Evolutionary conservation across 2,888 invertebrate genomes (phyloP).

Genomic region (Pterostichus madidus): DNA sequence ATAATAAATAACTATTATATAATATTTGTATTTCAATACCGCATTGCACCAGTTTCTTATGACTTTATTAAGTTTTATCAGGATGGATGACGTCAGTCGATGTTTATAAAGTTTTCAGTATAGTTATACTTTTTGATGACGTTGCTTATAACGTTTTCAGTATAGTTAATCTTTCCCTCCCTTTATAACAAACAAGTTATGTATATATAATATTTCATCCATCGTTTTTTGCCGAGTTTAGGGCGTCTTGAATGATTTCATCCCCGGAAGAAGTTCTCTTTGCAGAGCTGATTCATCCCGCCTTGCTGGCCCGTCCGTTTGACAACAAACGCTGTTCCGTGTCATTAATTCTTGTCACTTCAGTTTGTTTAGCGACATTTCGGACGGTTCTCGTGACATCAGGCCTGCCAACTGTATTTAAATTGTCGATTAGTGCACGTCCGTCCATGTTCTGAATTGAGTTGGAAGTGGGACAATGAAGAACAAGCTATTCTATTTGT

Average conservation of each 20-base stretch:
- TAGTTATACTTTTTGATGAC: too few species aligned
- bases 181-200: constrained; percentile 6
- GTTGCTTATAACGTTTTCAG: too few species aligned
- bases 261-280: constrained; percentile 22
- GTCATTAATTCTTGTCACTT: constrained; percentile 66
- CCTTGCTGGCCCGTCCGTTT: constrained; percentile 42
- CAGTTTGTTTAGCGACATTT: constrained; percentile 66
- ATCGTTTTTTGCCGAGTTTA: constrained; percentile 38
- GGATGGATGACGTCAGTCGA: too few species aligned
- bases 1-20: too few species aligned
- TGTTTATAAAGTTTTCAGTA: too few species aligned
- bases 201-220: constrained; percentile 1
- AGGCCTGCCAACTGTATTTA: constrained; percentile 66
- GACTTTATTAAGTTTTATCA: too few species aligned
- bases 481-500: constrained; percentile 52
- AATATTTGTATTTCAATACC: too few species aligned
- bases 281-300: constrained; percentile 11
- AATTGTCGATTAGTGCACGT: constrained; percentile 64
- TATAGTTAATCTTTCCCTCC: too few species aligned
- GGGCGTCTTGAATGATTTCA: constrained; percentile 13
- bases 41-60: too few species aligned
- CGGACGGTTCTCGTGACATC: constrained; percentile 62
- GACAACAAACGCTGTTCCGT: constrained; percentile 61
- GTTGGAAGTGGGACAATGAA: constrained; percentile 14
- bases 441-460: constrained; percentile 44